Evolutionary conservation across 2,113 vertebrate species (phyloP).

Genomic region (Marcusenius ussheri): DNA sequence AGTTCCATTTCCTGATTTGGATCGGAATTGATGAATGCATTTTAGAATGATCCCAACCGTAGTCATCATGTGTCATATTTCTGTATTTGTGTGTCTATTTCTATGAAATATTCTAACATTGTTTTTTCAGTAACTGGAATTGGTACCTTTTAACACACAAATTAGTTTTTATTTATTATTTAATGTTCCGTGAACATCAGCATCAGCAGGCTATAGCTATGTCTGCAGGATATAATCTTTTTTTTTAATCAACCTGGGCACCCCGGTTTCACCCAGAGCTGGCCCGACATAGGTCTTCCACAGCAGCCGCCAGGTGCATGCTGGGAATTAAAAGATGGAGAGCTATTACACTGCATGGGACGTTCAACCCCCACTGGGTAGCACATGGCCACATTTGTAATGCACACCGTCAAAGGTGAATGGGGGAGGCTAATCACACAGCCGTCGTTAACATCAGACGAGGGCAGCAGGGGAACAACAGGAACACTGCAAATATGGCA

Average conservation of each 20-base stretch:
- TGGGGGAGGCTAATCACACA: background rate
- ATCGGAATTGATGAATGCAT: no score
- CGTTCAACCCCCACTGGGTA: background rate
- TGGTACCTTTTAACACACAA: background rate
- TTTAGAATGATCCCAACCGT: no score
- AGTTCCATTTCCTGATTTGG: no score
- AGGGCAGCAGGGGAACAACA: background rate
- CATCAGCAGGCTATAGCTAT: background rate
- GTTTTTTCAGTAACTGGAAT: background rate
- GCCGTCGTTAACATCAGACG: background rate
- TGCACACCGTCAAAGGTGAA: background rate
- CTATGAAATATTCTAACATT: background rate
- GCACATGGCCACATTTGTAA: constrained; percentile 9
- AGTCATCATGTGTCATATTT: background rate
- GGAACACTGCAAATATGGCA: background rate
- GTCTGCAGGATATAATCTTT: background rate
- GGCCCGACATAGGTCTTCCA: background rate
- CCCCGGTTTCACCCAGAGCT: background rate
- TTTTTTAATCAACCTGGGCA: background rate
- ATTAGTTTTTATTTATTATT: background rate
- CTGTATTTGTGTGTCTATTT: background rate
- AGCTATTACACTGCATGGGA: background rate
- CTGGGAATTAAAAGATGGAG: constrained; percentile 9
- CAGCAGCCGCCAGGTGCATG: background rate
- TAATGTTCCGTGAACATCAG: background rate